Conservation (phyloP, 1,140 invertebrate genomes). For the Gerris buenoi region DNA sequence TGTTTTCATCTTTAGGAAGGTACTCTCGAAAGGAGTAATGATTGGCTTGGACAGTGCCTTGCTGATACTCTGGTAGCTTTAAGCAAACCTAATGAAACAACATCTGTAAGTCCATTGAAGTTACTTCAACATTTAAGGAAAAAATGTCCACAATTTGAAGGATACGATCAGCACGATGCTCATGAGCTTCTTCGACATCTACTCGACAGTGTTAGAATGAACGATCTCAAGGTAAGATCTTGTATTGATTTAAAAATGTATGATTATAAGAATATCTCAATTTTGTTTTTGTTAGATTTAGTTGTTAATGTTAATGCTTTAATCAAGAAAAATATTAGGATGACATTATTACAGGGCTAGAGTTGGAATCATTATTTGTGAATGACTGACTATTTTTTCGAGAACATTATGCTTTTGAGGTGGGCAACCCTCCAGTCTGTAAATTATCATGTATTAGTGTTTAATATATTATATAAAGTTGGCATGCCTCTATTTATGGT, state of each 20-base stretch:
- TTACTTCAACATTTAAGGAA: constrained; percentile 59
- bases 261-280: background rate
- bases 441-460: too few relatives aligned
- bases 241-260: background rate
- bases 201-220: constrained; percentile 60
- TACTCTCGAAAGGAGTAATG: constrained; percentile 46
- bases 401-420: background rate
- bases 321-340: background rate
- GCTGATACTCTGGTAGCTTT: constrained; percentile 39
- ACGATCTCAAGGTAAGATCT: constrained; percentile 35
- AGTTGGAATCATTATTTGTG: background rate
- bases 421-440: too few relatives aligned
- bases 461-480: too few relatives aligned
- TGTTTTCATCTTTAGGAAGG: constrained; percentile 35
- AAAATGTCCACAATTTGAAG: constrained; percentile 69
- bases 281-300: background rate
- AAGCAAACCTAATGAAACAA: constrained; percentile 18
- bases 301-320: background rate
- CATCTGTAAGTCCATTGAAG: constrained; percentile 50
- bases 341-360: background rate
- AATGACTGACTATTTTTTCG: background rate
- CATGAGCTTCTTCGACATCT: constrained; percentile 85
- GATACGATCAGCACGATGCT: constrained; percentile 90
- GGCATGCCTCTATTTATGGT: too few relatives aligned
- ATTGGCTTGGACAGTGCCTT: constrained; percentile 48